These are phyloP conservation scores for Bubo bubo DNA, from an alignment of 2,113 vertebrate species.

Conservation along the genomic window DNA sequence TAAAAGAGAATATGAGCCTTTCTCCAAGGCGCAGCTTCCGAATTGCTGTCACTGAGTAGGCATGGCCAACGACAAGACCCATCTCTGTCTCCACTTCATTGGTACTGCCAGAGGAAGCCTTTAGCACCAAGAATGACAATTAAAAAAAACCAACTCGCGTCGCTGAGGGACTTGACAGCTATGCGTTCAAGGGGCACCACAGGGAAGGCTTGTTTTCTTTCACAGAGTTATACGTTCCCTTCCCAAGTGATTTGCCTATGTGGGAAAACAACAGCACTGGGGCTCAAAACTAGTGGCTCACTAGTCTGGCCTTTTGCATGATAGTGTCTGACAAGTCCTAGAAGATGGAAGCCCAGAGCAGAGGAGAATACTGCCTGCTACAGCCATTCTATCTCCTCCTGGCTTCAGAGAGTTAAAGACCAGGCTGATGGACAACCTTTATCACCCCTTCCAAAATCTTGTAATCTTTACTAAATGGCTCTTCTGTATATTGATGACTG, in stretches of 20 bases:
- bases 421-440: not conserved
- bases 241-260: not conserved
- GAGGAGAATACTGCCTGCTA: not conserved
- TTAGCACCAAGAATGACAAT: not conserved
- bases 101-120: slow-evolving; percentile 70
- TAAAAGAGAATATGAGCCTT: slow-evolving; percentile 78
- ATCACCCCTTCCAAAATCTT: not conserved
- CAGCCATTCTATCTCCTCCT: not conserved
- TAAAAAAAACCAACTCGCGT: not conserved
- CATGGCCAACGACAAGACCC: slow-evolving; percentile 89
- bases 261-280: not conserved
- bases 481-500: not conserved
- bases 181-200: not conserved
- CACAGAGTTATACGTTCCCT: not conserved
- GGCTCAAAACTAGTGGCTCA: not conserved
- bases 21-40: slow-evolving; percentile 83
- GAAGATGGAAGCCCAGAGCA: not conserved
- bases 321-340: not conserved
- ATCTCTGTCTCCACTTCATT: slow-evolving; percentile 74
- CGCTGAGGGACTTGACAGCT: not conserved
- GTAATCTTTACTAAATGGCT: not conserved
- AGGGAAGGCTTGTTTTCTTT: not conserved
- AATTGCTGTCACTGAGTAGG: slow-evolving; percentile 89
- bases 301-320: not conserved
- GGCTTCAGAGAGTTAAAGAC: not conserved